Evolutionary conservation across 2,113 vertebrate genomes (phyloP).

Genomic region (Halcyon senegalensis): DNA sequence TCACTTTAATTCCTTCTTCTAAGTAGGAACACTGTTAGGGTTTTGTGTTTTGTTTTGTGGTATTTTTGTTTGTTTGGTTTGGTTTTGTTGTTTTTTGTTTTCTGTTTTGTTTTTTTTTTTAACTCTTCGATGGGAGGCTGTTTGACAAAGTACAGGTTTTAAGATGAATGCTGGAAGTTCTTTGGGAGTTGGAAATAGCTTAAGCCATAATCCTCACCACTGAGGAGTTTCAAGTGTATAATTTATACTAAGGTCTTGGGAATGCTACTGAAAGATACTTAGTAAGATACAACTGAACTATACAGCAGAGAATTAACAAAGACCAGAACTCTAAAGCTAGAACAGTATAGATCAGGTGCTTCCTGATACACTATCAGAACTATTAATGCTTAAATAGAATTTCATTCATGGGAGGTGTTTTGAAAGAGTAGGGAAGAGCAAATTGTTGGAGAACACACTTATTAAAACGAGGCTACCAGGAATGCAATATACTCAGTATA

Average conservation of each 20-base stretch:
- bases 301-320: not conserved
- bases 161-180: not conserved
- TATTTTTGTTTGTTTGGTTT: not conserved
- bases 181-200: not conserved
- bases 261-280: not conserved
- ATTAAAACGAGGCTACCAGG: not conserved
- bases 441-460: not conserved
- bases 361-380: not conserved
- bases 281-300: accelerated
- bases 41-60: too few species aligned
- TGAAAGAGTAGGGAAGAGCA: not conserved
- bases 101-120: not conserved
- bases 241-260: not conserved
- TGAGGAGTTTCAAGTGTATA: not conserved
- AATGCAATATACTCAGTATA: not conserved
- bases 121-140: not conserved
- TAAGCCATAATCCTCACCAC: not conserved
- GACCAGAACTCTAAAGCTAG: not conserved
- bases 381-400: not conserved
- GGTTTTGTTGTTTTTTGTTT: not conserved
- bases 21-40: not conserved
- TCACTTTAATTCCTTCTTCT: not conserved
- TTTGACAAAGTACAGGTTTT: not conserved
- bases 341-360: not conserved
- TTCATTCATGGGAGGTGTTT: not conserved